phyloP scores from a whole-genome alignment of 2,113 vertebrate species.

The Thinocorus orbignyianus region DNA sequence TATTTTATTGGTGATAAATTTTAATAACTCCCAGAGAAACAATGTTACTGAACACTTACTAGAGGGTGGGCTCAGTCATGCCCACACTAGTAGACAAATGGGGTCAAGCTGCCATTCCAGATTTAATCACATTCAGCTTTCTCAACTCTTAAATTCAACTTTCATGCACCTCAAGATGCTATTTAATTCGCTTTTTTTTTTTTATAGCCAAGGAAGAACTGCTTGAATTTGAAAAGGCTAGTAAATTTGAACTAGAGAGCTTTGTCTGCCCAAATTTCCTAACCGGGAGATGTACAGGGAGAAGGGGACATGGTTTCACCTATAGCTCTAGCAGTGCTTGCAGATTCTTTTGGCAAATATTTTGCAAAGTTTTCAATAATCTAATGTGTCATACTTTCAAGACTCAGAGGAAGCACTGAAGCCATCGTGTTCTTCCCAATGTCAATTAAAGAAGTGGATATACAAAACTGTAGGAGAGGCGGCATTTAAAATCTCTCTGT shows the following conservation, averaged over 20 bases:
- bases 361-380: background rate
- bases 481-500: background rate
- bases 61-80: background rate
- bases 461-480: background rate
- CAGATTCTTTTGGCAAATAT: background rate
- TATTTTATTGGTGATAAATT: conserved; percentile 19
- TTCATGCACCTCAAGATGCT: background rate
- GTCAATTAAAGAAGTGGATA: background rate
- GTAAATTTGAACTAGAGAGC: background rate
- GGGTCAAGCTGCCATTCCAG: conserved; percentile 1
- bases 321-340: background rate
- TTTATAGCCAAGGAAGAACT: background rate
- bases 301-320: background rate
- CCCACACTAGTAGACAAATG: background rate
- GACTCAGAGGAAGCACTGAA: background rate
- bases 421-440: background rate
- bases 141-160: background rate
- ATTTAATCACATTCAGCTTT: background rate
- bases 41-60: background rate
- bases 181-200: background rate
- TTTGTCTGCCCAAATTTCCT: background rate
- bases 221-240: background rate
- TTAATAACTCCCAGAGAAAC: conserved; percentile 14
- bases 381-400: background rate
- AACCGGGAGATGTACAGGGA: background rate